Base-by-base conservation (phyloP, 2,888 invertebrate species). In the Galeruca laticollis region DNA sequence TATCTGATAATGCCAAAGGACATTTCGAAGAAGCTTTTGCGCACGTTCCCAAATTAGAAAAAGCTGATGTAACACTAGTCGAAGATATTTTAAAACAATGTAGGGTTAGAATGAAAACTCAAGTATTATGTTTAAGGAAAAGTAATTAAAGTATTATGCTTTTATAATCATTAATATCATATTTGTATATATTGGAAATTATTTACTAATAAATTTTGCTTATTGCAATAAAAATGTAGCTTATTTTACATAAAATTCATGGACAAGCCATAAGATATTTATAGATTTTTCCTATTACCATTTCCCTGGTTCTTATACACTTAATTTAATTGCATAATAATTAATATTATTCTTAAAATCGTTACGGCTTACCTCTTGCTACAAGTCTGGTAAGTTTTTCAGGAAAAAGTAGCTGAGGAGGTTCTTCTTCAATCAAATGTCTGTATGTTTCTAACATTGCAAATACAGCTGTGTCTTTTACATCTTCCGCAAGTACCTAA, bases 21-120 rank as follows among this genome's bases (percentile, higher is more conserved):
- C 93, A 94, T 81, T 92, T 95, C 75, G 89, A 89, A 76, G 96
- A 96, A 86, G 96, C 96, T 0, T 84, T 95, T 68, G 93, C 93
- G 71, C 90, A 91, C 5, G 89, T 94, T 75, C 94, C 94, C 31
- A 88, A 89, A 0, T 84, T 94, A 11, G 89, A 89, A 77, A 74
- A 88, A 86, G 82, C 87, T 78, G 89, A 84, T 71, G 70, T 75
- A 64, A 80, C 79, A 74, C 86, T 89, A 43, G 89, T 92, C 78
- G 90, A 92, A 72, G 88, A 87, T 65, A 88, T 92, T 66, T 84
- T 93, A 40, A 86, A 87, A 60, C 88, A 88, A 47, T 90, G 92
- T 73, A 89, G 90, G 79, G 88, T 88, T 35, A 86, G 88, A 72
- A 93, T 93, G 92, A 89, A 88, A 78, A 86, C 93, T 40, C 93